These are phyloP conservation scores for Indicator maculatus DNA, from an alignment of 2,113 vertebrate genomes.

Conservation along the genomic window DNA sequence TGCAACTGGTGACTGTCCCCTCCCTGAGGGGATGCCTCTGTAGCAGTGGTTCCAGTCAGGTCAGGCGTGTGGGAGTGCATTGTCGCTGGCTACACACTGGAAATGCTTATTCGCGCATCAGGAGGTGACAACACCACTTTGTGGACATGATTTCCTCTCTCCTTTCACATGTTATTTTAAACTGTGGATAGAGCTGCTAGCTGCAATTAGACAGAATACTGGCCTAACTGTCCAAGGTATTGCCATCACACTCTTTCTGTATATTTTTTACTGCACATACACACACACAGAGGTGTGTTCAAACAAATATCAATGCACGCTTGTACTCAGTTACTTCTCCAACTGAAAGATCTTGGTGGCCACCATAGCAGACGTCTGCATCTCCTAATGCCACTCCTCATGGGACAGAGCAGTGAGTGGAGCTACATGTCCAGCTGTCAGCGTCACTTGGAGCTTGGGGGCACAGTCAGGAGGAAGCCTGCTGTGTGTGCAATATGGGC, in stretches of 20 bases:
- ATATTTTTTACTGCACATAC: not conserved
- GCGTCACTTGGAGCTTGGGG: not conserved
- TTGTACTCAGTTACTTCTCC: not conserved
- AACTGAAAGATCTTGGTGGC: not conserved
- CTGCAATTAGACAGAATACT: not conserved
- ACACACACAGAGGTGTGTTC: not conserved
- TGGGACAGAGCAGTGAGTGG: accelerated
- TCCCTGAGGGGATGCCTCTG: not conserved
- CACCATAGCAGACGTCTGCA: not conserved
- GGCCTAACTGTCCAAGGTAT: not conserved
- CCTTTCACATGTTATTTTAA: not conserved
- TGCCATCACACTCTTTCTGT: not conserved
- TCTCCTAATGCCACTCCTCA: accelerated
- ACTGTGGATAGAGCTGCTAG: not conserved
- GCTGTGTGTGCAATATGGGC: accelerated
- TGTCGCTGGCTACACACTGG: not conserved
- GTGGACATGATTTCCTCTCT: not conserved
- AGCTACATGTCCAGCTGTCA: not conserved
- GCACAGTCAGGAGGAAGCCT: not conserved
- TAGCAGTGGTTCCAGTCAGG: not conserved
- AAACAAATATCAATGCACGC: not conserved
- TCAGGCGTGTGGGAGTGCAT: accelerated
- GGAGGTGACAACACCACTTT: not conserved
- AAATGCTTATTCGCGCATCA: not conserved
- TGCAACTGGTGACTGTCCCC: not conserved